Evolutionary conservation across 1,140 invertebrate genomes (phyloP), one percentile per base, ranked within the genome.

Genomic region (Venturia canescens): DNA sequence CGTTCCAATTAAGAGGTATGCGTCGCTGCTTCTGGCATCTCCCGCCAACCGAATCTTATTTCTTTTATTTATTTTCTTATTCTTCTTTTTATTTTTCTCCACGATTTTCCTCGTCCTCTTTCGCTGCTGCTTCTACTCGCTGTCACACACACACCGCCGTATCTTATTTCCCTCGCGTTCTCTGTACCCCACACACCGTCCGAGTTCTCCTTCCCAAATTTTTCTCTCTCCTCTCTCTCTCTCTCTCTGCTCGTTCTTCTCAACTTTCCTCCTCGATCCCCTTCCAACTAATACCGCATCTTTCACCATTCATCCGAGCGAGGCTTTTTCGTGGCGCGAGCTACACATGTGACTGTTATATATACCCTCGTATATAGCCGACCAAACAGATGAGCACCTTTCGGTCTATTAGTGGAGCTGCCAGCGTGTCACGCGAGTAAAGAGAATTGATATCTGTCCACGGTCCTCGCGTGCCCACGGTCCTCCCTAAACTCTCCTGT

Each of bases 1-100:
- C 90, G 90, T 90, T 91, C 90, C 90, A 91, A 91, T 91, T 91
- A 91, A 91, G 90, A 91, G 90, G 89, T 91, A 91, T 91, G 90
- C 90, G 87, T 90, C 86, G 79, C 86, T 84, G 89, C 87, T 89
- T 86, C 88, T 89, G 89, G 89, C 86, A 89, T 91, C 87, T 87
- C 87, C 75, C 71, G 69, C 83, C 81, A 86, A 85, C 87, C 82
- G 83, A 84, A 86, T 84, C 82, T 86, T 85, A 80, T 84, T 84
- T 87, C 84, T 86, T 70, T 82, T 57, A 77, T 82, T 84, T 83
- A 83, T 81, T 69, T 63, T 34, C 57, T 50, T 18, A 48, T 66
- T 21, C 48, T 63, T 85, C 70, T 79, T 84, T 80, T 86, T 85
- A 82, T 83, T 82, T 79, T 82, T 83, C 81, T 63, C n/a, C 60